Base-by-base conservation (phyloP, 2,888 invertebrate species). In the Chloroclysta siterata region DNA sequence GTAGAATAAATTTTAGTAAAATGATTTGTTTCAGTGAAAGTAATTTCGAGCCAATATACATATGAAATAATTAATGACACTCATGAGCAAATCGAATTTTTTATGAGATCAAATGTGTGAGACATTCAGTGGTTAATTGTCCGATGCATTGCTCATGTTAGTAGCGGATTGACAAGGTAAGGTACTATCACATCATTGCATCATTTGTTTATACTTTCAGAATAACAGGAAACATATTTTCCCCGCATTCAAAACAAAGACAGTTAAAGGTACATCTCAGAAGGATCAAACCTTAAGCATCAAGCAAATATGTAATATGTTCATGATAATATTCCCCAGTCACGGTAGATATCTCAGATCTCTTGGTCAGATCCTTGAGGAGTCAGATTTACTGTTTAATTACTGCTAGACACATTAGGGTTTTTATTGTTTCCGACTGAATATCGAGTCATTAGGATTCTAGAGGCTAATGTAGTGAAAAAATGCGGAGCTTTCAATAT, bases 61-160 rank as follows among this genome's bases (percentile, higher is more conserved):
- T 22, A 60, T 61, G 53, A 58, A 57, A 59, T 51, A 55, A 41
- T 22, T 60, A 48, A 54, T 61, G 60, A 51, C 50, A 41, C 53
- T 52, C 58, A 65, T 61, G 65, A 65, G 61, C 65, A 58, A 60
- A 56, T 61, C 57, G 53, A 56, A 28, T 55, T 65, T 54, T 65
- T 36, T 54, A 62, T 65, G 65, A 65, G 65, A 65, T 65, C 65
- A 65, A 53, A 65, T 65, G 58, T 57, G 57, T 55, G 65, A 61
- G 41, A 65, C 65, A 61, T 61, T 58, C 57, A 41, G 41, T 47
- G 46, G 65, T 65, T 61, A 65, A 51, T 54, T 42, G 29, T 61
- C 58, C 54, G 58, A 61, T 62, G 65, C 65, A 46, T 55, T 55
- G 61, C 65, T 61, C 61, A 61, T 61, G 65, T 65, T 58, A 65